Evolutionary conservation across 2,113 vertebrate species (phyloP).

Genomic region (Charadrius vociferus): DNA sequence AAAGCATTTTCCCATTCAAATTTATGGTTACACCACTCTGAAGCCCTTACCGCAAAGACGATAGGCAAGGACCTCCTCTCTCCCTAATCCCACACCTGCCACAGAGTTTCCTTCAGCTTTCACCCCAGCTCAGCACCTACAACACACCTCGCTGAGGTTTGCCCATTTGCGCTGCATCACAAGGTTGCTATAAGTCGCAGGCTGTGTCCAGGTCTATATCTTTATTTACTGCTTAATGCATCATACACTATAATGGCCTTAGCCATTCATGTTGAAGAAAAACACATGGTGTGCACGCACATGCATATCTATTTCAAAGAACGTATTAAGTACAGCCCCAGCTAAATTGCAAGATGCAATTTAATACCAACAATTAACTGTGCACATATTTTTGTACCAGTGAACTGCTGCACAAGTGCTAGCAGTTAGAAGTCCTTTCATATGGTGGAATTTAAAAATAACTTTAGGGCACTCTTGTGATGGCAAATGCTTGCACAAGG

Average conservation of each 20-base stretch:
- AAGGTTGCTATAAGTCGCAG: not conserved
- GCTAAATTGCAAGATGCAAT: conserved; percentile 46
- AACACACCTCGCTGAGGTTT: not conserved
- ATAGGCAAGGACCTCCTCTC: not conserved
- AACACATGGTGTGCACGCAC: not conserved
- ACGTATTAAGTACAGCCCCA: not conserved
- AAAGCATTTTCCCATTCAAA: not conserved
- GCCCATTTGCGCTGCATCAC: not conserved
- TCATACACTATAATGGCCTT: not conserved
- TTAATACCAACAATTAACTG: conserved; percentile 43
- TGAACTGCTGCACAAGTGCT: conserved; percentile 4
- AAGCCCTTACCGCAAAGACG: not conserved
- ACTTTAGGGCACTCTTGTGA: conserved; percentile 5
- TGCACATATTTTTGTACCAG: conserved; percentile 5
- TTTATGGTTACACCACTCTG: not conserved
- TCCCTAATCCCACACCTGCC: not conserved
- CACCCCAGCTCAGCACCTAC: not conserved
- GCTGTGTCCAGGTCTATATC: not conserved
- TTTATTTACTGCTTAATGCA: not conserved
- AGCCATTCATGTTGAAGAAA: not conserved
- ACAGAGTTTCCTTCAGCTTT: not conserved
- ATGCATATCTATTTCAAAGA: conserved; percentile 42
- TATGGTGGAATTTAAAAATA: conserved; percentile 32
- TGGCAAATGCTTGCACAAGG: conserved; percentile 8
- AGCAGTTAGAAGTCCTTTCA: conserved; percentile 1